Percentiles rank a stretch among this genome's conserved stretches.
Evolutionary conservation across 2,797 vertebrate species (phyloP).

Genomic region (Falco columbarius): DNA sequence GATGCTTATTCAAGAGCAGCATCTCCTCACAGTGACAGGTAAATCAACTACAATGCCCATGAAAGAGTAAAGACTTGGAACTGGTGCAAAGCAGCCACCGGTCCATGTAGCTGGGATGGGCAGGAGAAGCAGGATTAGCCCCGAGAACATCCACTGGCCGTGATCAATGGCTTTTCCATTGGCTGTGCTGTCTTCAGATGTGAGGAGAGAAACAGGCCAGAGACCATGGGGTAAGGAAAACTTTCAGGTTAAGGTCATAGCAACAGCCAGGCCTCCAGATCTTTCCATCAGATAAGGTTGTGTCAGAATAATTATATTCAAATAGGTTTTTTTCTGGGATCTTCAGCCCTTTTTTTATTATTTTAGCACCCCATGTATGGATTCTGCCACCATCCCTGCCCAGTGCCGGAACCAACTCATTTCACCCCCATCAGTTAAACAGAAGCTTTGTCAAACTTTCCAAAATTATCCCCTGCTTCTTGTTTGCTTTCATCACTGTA

Average conservation of each 20-base stretch:
- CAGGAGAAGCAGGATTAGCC: not conserved
- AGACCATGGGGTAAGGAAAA: fast-evolving
- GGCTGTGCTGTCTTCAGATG: fast-evolving
- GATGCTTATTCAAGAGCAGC: not conserved
- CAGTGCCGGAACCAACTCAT: not conserved
- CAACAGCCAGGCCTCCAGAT: not conserved
- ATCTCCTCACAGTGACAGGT: not conserved
- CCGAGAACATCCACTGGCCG: not conserved
- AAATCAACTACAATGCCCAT: not conserved
- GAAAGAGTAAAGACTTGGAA: not conserved
- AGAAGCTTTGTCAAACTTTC: not conserved
- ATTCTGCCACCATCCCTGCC: not conserved
- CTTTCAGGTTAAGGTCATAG: not conserved
- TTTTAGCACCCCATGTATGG: fast-evolving
- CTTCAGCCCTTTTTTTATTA: not conserved
- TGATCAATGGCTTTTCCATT: too few relatives aligned
- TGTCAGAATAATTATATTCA: not conserved
- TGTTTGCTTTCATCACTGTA: not conserved
- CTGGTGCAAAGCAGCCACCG: not conserved
- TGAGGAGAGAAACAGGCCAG: not conserved
- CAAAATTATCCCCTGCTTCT: not conserved
- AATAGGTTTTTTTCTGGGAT: not conserved
- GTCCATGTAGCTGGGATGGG: not conserved
- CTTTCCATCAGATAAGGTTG: not conserved
- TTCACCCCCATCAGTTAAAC: not conserved